A percentile compares a stretch with the other conserved stretches of the same genome.
phyloP scores from a whole-genome alignment of 2,888 invertebrate genomes.

The Serripes groenlandicus region DNA sequence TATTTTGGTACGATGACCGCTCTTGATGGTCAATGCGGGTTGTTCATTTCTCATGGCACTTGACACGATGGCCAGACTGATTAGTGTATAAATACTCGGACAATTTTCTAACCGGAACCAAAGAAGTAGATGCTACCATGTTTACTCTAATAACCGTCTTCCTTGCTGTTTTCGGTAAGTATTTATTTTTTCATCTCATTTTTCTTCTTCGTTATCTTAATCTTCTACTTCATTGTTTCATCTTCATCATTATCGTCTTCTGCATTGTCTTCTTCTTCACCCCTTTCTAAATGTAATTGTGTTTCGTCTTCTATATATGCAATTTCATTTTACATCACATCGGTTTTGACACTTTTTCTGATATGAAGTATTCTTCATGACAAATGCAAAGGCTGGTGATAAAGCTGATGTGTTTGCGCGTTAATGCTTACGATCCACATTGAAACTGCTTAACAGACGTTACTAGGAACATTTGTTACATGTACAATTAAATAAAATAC shows the following conservation, averaged over 20 bases:
- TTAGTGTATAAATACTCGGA: slow-evolving; percentile 3
- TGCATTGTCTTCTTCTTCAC: background rate
- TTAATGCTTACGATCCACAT: background rate
- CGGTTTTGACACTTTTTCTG: background rate
- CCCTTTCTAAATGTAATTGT: background rate
- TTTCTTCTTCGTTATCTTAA: background rate
- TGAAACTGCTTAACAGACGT: too few species aligned
- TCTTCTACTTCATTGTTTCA: too few species aligned
- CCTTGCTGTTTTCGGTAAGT: slow-evolving; percentile 2
- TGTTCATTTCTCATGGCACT: slow-evolving; percentile 11
- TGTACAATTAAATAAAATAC: too few species aligned
- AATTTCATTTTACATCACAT: background rate
- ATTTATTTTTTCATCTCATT: too few species aligned
- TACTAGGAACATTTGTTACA: background rate
- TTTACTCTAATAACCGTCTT: background rate
- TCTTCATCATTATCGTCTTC: too few species aligned
- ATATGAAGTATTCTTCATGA: background rate
- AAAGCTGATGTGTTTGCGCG: background rate
- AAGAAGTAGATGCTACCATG: background rate
- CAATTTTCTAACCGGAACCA: background rate
- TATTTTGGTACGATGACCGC: too few species aligned
- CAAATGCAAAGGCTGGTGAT: background rate
- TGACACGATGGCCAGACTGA: background rate
- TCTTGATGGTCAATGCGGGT: background rate
- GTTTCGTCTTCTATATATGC: background rate